Base-by-base conservation (phyloP, 2,113 vertebrate species). In the Cariama cristata region DNA sequence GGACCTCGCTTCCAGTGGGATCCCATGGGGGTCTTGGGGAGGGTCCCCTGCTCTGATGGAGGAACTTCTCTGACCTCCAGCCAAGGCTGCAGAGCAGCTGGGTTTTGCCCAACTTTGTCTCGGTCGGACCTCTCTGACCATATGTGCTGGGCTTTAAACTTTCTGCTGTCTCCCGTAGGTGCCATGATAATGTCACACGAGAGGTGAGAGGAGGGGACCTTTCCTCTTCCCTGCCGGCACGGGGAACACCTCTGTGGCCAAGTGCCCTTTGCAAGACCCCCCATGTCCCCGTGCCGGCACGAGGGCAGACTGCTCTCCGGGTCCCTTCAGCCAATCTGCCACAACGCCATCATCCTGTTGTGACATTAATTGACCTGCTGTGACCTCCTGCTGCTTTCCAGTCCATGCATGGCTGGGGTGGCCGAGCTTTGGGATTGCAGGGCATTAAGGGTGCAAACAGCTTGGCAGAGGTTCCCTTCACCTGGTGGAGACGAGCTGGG, bases 241-340 rank as follows among this genome's bases (percentile, higher is more conserved):
- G 8, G 32, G 28, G n/a, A 67, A 74, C 28, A 27, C 12, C n/a
- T 30, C 53, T 3, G 8, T 18, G 40, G 13, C 55, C 71, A 56
- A 49, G 22, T 3, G 7, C n/a, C 26, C 35, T 56, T 42, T 23
- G 30, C 49, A 50, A 32, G 24, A 62, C 24, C 24, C 7, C 8
- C 14, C 17, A 7, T 8, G 15, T 52, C 53, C 27, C 23, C n/a
- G n/a, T 1, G 0, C 55, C 1, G 2, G 28, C 47, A 47, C 7
- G 3, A 71, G 18, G 38, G 38, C 64, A 53, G 22, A 44, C 62
- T 6, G 5, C 38, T 53, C 55, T 69, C 33, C 1, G 1, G 45
- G 33, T 69, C 27, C 71, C 53, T 60, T 75, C 69, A 75, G 45
- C 60, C 15, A 15, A 32, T 24, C 35, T 74, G 44, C 26, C 18